phyloP scores from a whole-genome alignment of 2,797 vertebrate genomes.

The Syngnathus acus region DNA sequence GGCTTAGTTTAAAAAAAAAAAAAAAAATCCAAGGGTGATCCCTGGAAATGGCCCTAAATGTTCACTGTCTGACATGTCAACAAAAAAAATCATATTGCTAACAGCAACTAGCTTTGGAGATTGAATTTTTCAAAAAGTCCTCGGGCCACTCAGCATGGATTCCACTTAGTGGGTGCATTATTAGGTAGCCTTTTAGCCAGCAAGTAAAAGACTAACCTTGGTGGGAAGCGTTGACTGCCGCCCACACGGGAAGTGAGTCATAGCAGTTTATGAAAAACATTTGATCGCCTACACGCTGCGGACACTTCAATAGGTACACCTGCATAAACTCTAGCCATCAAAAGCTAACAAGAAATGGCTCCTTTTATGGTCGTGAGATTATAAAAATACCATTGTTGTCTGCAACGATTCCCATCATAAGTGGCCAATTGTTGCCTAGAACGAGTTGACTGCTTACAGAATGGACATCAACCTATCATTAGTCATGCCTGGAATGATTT shows the following conservation, averaged over 20 bases:
- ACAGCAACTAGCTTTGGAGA: background rate
- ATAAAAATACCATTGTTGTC: background rate
- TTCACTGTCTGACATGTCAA: no score
- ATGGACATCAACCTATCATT: no score
- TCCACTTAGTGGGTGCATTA: background rate
- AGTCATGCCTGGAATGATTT: background rate
- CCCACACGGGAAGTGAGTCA: background rate
- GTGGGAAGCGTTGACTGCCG: background rate
- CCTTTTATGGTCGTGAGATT: background rate
- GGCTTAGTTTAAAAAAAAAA: background rate
- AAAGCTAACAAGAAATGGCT: background rate
- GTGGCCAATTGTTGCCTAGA: no score
- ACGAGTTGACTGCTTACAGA: no score
- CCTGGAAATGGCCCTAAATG: background rate
- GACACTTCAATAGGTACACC: background rate
- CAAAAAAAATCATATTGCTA: background rate
- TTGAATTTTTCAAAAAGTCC: background rate
- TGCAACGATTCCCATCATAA: background rate
- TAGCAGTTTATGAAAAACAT: background rate
- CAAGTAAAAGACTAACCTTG: background rate
- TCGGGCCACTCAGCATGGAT: background rate
- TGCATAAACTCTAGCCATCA: background rate
- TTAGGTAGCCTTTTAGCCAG: background rate
- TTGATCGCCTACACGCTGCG: background rate
- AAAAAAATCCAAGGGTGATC: background rate